Evolutionary conservation across 2,888 invertebrate genomes (phyloP).

Genomic region (Phorcus lineatus): DNA sequence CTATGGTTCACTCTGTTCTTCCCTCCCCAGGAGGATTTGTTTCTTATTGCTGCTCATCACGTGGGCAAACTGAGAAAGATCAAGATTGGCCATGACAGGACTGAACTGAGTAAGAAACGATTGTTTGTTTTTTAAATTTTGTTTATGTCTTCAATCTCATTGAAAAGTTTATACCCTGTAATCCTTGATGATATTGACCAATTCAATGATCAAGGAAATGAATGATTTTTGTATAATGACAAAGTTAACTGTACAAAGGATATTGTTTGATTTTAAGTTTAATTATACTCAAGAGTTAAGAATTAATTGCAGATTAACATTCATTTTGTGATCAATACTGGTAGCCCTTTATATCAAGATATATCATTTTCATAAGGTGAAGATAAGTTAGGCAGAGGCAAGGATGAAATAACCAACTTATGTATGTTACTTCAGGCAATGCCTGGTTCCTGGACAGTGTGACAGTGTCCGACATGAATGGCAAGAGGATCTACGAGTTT

Average conservation of each 20-base stretch:
- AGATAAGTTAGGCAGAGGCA: neutral
- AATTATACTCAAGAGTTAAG: too few relatives aligned
- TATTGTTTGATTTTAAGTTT: too few relatives aligned
- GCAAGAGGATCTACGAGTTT: conserved; percentile 64
- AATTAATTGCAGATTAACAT: neutral
- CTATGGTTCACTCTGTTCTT: neutral
- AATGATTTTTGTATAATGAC: neutral
- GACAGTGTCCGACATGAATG: conserved; percentile 66
- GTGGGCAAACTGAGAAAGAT: conserved; percentile 70
- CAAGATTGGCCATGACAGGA: conserved; percentile 72
- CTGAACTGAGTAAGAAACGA: conserved; percentile 66
- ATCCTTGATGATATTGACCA: too few relatives aligned
- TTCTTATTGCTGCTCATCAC: conserved; percentile 63
- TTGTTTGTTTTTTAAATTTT: neutral
- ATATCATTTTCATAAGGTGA: neutral
- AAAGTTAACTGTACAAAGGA: neutral
- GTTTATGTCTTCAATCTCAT: neutral
- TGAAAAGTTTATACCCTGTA: too few relatives aligned
- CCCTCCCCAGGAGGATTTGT: conserved; percentile 70
- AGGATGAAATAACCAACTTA: neutral
- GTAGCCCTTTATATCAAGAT: neutral
- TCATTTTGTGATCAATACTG: neutral
- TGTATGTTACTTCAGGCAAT: conserved; percentile 54
- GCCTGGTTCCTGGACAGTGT: conserved; percentile 72
- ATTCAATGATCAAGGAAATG: neutral